Conservation (phyloP, 2,113 vertebrate genomes). For the Gambusia holbrooki region DNA sequence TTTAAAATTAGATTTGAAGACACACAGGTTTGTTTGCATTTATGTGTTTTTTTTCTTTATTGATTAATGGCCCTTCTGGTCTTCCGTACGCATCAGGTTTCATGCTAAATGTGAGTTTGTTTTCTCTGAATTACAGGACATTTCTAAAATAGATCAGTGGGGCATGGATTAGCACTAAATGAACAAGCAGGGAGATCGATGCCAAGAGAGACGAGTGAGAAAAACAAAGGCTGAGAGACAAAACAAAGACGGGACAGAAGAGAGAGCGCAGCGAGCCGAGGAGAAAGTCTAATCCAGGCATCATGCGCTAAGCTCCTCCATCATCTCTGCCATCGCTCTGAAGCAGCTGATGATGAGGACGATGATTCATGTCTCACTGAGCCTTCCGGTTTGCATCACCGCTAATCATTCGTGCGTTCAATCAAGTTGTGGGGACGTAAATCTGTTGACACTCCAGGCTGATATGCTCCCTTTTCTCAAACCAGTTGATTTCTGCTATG, state of each 20-base stretch:
- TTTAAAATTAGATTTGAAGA: neutral
- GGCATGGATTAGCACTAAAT: neutral
- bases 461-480: neutral
- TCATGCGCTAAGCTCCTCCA: constrained; percentile 41
- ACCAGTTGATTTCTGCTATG: neutral
- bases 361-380: constrained; percentile 54
- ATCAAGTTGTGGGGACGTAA: constrained; percentile 20
- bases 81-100: neutral
- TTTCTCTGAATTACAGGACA: neutral
- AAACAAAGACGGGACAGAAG: constrained; percentile 18
- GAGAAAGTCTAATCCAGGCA: constrained; percentile 43
- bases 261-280: constrained; percentile 6
- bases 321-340: constrained; percentile 51
- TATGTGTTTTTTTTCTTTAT: neutral
- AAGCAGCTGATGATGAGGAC: constrained; percentile 48
- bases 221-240: neutral
- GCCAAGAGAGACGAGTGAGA: neutral
- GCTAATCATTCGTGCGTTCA: constrained; percentile 29
- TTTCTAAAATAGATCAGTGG: constrained; percentile 10
- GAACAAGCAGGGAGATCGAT: neutral
- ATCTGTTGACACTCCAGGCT: neutral
- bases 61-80: neutral
- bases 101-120: neutral
- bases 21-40: neutral
- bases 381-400: constrained; percentile 49